A percentile compares a stretch with the other conserved stretches of the same genome.
Conservation (phyloP, 2,113 vertebrate species). For the Centropus bengalensis region DNA sequence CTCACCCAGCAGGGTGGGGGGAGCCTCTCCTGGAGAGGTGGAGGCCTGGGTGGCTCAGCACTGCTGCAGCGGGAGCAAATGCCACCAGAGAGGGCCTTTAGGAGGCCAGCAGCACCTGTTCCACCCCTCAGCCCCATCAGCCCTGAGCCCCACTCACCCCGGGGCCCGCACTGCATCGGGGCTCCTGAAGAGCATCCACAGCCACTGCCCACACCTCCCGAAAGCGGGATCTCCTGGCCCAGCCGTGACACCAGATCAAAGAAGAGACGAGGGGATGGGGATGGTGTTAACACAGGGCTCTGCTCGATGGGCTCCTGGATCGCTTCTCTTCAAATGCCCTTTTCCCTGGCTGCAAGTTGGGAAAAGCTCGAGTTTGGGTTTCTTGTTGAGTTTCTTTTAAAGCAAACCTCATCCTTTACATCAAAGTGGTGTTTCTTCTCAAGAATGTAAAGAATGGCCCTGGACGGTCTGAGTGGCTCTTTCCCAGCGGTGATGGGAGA, state of each 20-base stretch:
- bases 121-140: not conserved
- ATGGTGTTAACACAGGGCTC: not conserved
- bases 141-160: not conserved
- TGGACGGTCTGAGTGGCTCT: constrained; percentile 42
- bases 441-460: constrained; percentile 64
- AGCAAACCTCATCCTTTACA: constrained; percentile 50
- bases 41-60: not conserved
- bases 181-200: not conserved
- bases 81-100: accelerated
- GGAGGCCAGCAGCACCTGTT: not conserved
- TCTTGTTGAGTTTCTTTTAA: constrained; percentile 31
- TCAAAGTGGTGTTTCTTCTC: constrained; percentile 49
- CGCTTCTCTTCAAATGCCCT: not conserved
- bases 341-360: accelerated
- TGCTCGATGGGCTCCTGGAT: not conserved
- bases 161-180: no score
- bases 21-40: not conserved
- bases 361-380: not conserved
- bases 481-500: not conserved
- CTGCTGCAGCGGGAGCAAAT: accelerated
- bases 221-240: not conserved
- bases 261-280: not conserved
- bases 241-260: not conserved
- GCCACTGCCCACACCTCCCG: not conserved
- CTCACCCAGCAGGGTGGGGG: not conserved